Evolutionary conservation across 2,113 vertebrate species (phyloP), one percentile per base, ranked within the genome.

Genomic region (Amia ocellicauda): DNA sequence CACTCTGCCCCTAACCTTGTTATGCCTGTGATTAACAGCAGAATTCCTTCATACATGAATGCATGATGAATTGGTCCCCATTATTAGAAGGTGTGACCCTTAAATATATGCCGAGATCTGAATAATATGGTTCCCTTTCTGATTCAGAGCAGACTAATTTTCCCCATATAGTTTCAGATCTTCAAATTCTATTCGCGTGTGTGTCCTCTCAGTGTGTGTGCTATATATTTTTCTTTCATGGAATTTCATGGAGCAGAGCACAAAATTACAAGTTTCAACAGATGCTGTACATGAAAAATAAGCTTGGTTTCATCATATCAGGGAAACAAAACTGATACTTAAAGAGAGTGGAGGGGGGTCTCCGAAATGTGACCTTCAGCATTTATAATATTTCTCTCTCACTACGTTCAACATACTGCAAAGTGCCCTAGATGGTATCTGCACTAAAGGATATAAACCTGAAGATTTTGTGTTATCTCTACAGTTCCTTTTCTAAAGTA

Each of bases 281-380:
- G 19, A 31, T 45, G 27, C 29, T 54, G n/a, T 7, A 14, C 28
- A 26, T 19, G 43, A 47, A 47, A 59, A 66, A 58, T 19, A n/a
- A 51, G 3, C 7, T 23, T 27, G 14, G 42, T 64, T 58, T 58
- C 45, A 40, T 49, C 31, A 24, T 29, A 22, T n/a, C 28, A n/a
- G 19, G 24, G 53, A 27, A 17, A 56, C 41, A 10, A 42, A 4
- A 14, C 41, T 36, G 9, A 20, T 41, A 9, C 28, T 41, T 20
- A 7, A 2, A 50, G 41, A 45, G 26, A 22, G 28, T 17, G 23
- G 22, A 27, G 22, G 17, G 16, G n/a, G n/a, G n/a, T n/a, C n/a
- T n/a, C 40, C 23, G 19, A 41, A 51, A 58, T 58, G 19, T 51
- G 45, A 66, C 63, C 63, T 66, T 66, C 45, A 50, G 41, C 27